Conservation (phyloP, 2,797 vertebrate genomes). For the Notoglanidium macrostoma region DNA sequence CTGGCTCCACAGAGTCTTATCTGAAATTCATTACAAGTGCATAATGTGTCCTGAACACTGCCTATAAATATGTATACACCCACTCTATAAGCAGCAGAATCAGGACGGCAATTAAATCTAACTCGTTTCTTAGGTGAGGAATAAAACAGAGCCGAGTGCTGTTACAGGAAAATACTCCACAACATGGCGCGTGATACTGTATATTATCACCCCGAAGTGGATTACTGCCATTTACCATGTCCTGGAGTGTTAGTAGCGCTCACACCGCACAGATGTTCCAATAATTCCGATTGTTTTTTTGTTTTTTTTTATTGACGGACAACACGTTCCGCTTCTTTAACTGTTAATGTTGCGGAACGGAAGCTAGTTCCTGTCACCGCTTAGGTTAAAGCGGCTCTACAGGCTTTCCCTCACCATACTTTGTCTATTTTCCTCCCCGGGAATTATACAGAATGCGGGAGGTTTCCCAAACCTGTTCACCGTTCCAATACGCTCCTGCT, state of each 20-base stretch:
- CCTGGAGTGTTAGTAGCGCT: not conserved
- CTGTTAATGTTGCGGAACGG: not conserved
- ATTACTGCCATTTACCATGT: not conserved
- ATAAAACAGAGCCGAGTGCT: not conserved
- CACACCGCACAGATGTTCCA: not conserved
- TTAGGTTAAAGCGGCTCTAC: not conserved
- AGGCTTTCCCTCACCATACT: too few relatives aligned
- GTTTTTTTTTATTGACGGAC: not conserved
- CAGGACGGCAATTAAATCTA: constrained; percentile 7
- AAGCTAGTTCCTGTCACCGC: not conserved
- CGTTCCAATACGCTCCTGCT: not conserved
- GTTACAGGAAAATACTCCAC: not conserved
- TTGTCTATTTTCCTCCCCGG: not conserved
- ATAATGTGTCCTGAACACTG: constrained; percentile 27
- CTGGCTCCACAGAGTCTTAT: constrained; percentile 39
- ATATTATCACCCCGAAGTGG: not conserved
- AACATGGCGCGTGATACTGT: not conserved
- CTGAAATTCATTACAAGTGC: constrained; percentile 41
- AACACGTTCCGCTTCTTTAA: not conserved
- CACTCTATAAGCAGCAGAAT: constrained; percentile 13
- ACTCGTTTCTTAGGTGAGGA: not conserved
- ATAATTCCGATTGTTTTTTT: not conserved
- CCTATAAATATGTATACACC: constrained; percentile 30
- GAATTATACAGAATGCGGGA: not conserved
- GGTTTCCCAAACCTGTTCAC: not conserved